Percentiles rank a stretch among this genome's conserved stretches.
Evolutionary conservation across 30 jellyfish, hydroid and myxozoan species (phyloP).

Genomic region (Aurelia coerulea): DNA sequence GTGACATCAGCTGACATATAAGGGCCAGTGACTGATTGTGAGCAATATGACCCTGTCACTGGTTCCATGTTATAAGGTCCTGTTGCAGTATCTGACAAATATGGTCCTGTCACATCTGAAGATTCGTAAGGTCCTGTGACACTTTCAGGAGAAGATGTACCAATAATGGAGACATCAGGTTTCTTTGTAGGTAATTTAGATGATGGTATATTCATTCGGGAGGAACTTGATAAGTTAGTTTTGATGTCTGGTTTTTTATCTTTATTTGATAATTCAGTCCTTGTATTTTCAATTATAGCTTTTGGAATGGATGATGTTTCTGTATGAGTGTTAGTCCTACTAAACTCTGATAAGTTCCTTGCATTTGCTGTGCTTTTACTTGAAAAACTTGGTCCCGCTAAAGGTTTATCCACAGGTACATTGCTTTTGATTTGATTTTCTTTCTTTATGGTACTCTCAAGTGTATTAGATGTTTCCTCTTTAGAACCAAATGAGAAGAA

Average conservation of each 20-base stretch:
- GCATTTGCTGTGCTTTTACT: neutral
- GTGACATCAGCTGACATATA: neutral
- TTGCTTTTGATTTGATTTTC: neutral
- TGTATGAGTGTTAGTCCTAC: neutral
- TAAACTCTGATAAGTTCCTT: neutral
- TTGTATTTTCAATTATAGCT: neutral
- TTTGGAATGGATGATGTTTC: neutral
- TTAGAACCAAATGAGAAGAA: conserved; percentile 61
- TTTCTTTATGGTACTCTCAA: neutral
- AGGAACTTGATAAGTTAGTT: neutral
- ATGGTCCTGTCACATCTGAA: conserved; percentile 10
- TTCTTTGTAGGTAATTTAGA: neutral
- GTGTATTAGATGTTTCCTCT: neutral
- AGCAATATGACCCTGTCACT: conserved; percentile 27
- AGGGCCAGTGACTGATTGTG: conserved; percentile 34
- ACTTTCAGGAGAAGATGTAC: conserved; percentile 1
- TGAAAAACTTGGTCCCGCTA: too few species aligned
- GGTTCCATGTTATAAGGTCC: neutral
- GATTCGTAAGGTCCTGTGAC: neutral
- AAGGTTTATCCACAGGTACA: neutral
- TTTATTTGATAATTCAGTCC: neutral
- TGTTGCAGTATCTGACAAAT: neutral
- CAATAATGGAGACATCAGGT: neutral
- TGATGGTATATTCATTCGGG: neutral
- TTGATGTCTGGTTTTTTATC: neutral